Base-by-base conservation (phyloP, 2,888 invertebrate genomes). In the Halictus ligatus region DNA sequence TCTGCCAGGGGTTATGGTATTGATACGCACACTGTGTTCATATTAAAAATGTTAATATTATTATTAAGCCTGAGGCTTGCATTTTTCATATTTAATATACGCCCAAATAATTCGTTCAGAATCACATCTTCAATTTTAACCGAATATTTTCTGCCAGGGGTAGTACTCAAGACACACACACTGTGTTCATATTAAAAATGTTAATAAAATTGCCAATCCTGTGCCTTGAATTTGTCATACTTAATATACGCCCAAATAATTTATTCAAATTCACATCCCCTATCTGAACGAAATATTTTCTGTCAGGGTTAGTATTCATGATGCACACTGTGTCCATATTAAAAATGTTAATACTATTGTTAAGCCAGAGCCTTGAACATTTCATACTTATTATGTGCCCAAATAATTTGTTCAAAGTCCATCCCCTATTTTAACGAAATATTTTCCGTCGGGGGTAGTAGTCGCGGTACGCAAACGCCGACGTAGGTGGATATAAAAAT, bases 251-350 rank as follows among this genome's bases (percentile, higher is more conserved):
- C 50, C 2, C 50, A 48, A 48, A 2, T 48, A 48, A 2, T 13
- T 48, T 8, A 8, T 21, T 21, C 50, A 54, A 8, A 54, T 8
- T 54, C 54, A 35, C 12, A n/a, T n/a, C n/a, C 12, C n/a, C 12
- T 4, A n/a, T 4, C n/a, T 58, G 5, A 10, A 58, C 10, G 5
- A 1, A 58, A 58, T 58, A n/a, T 5, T 58, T 58, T n/a, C 58
- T n/a, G n/a, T 4, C 58, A n/a, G 12, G 12, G 58, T 0, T n/a
- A 12, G 5, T n/a, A 5, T 0, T 12, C 0, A 12, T n/a, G n/a
- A 58, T n/a, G 5, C 35, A 21, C 21, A 21, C 21, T 12, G 21
- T 12, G 58, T 12, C 12, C 0, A 58, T 58, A n/a, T 58, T 58
- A n/a, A n/a, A 58, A 12, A n/a, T 58, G 4, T 58, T 0, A 58